Conservation (phyloP, 2,113 vertebrate genomes). For the Epinephelus cyanopodus region DNA sequence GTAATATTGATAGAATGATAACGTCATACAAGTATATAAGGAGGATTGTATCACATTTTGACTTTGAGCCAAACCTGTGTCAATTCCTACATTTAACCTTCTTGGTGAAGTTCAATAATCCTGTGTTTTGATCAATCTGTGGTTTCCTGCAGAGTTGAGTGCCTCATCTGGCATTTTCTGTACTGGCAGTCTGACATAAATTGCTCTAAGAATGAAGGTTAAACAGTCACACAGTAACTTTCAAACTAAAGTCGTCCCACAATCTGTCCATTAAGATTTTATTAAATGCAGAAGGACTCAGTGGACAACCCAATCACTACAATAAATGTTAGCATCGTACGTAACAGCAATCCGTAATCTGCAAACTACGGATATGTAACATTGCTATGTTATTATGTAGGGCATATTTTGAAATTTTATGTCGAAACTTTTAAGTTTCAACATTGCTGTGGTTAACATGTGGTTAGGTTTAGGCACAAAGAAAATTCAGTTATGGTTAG, state of each 20-base stretch:
- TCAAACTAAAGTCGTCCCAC: neutral
- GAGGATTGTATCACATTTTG: neutral
- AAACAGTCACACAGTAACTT: neutral
- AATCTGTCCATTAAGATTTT: neutral
- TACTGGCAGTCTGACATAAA: neutral
- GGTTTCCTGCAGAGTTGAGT: neutral
- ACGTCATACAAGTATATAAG: neutral
- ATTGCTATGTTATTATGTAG: too few species aligned
- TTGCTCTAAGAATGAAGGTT: neutral
- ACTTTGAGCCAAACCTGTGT: neutral
- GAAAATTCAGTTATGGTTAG: too few species aligned
- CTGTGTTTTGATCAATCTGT: neutral
- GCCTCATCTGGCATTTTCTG: neutral
- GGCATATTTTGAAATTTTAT: too few species aligned
- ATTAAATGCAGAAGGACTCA: neutral
- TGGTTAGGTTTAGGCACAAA: too few species aligned
- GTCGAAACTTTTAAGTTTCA: too few species aligned
- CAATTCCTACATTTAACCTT: neutral
- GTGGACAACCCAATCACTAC: too few species aligned
- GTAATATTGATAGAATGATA: neutral
- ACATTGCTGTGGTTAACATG: too few species aligned
- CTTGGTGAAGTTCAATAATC: neutral
- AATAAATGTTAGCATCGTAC: too few species aligned
- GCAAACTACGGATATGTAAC: too few species aligned
- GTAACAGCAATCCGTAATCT: too few species aligned